Evolutionary conservation across 2,797 vertebrate species (phyloP).

Genomic region (Australoheros facetus): DNA sequence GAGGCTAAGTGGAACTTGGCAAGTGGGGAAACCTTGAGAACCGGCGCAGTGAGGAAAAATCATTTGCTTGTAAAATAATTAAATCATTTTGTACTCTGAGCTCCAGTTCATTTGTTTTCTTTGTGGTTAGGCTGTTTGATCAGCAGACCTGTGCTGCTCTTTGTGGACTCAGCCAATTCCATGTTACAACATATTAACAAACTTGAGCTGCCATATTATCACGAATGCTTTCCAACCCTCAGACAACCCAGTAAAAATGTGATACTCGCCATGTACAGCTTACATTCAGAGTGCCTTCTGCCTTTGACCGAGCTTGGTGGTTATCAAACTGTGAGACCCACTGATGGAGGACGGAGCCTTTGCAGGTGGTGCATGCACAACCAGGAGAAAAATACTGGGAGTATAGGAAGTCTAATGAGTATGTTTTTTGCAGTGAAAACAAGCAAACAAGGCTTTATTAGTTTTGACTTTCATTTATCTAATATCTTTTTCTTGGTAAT

Average conservation of each 20-base stretch:
- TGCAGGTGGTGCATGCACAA: neutral
- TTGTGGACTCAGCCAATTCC: neutral
- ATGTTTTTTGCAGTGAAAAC: too few relatives aligned
- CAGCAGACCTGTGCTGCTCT: neutral
- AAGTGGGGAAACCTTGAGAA: too few relatives aligned
- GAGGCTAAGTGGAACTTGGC: neutral
- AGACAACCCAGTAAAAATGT: neutral
- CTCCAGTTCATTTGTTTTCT: neutral
- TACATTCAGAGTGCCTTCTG: neutral
- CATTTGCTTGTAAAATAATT: neutral
- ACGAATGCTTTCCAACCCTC: neutral
- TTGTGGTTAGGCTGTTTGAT: neutral
- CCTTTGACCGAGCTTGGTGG: neutral
- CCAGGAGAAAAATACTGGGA: neutral
- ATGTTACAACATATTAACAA: neutral
- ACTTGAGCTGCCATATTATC: too few relatives aligned
- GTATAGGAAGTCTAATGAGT: neutral
- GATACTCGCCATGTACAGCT: neutral
- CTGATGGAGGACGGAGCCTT: neutral
- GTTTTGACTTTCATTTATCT: too few relatives aligned
- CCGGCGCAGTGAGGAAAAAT: neutral
- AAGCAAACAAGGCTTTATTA: neutral
- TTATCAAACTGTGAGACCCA: neutral
- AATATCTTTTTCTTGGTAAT: too few relatives aligned
- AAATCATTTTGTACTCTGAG: neutral